Percentiles rank a stretch among this genome's conserved stretches.
Conservation (phyloP, 2,888 invertebrate genomes). For the Rhyacophila evoluta region DNA sequence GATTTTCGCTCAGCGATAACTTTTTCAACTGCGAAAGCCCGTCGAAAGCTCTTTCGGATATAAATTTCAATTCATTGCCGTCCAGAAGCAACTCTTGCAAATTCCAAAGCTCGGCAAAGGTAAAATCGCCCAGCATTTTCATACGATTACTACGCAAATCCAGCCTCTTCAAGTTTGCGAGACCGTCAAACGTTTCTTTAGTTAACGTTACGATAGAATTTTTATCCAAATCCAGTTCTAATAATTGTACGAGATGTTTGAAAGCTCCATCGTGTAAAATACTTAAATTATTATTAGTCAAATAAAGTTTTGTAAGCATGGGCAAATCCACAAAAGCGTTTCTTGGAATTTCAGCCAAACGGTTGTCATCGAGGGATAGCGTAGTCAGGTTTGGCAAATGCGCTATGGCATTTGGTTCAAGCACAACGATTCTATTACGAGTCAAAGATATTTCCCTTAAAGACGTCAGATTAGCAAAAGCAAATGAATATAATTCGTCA, state of each 20-base stretch:
- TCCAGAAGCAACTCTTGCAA: conserved; percentile 78
- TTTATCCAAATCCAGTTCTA: conserved; percentile 84
- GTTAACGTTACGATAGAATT: conserved; percentile 82
- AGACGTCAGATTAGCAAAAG: conserved; percentile 80
- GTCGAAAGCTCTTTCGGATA: conserved; percentile 82
- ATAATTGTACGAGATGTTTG: conserved; percentile 77
- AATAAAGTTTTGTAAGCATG: conserved; percentile 77
- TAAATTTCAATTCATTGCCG: conserved; percentile 77
- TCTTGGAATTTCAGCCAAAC: conserved; percentile 79
- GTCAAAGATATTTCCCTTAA: conserved; percentile 76
- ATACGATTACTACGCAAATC: conserved; percentile 82
- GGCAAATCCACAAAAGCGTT: conserved; percentile 82
- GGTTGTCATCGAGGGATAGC: conserved; percentile 81
- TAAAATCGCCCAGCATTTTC: conserved; percentile 82
- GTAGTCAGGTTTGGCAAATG: conserved; percentile 77
- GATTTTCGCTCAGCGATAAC: conserved; percentile 82
- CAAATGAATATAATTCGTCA: conserved; percentile 75
- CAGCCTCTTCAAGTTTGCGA: conserved; percentile 79
- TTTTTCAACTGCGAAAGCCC: conserved; percentile 80
- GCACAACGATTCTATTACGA: conserved; percentile 76
- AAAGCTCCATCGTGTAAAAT: conserved; percentile 88
- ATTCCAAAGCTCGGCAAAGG: conserved; percentile 83
- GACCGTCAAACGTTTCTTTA: conserved; percentile 81
- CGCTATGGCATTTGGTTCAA: conserved; percentile 79
- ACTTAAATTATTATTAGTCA: conserved; percentile 89